Evolutionary conservation across 2,797 vertebrate genomes (phyloP).

Genomic region (Microchirus variegatus): DNA sequence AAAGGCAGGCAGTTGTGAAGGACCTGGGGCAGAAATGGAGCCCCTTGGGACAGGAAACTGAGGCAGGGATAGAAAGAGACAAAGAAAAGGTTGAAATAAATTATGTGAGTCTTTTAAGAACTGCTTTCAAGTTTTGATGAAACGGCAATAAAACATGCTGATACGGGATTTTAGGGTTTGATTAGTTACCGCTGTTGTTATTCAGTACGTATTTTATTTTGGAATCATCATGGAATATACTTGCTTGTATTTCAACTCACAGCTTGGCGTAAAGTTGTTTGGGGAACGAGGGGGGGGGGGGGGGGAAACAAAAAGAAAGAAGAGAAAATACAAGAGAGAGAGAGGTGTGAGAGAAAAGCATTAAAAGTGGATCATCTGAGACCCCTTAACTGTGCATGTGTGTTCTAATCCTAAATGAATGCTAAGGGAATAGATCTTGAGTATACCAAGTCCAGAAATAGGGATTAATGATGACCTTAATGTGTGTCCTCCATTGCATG

Average conservation of each 20-base stretch:
- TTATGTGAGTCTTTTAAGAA: constrained; percentile 47
- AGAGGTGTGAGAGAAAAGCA: not conserved
- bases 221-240: constrained; percentile 30
- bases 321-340: constrained; percentile 20
- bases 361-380: constrained; percentile 36
- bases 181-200: constrained; percentile 45
- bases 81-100: constrained; percentile 38
- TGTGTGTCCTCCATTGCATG: constrained; percentile 18
- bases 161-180: constrained; percentile 43
- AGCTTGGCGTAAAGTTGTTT: not conserved
- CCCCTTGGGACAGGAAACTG: constrained; percentile 43
- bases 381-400: constrained; percentile 31
- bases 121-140: constrained; percentile 55
- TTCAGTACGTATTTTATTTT: constrained; percentile 36
- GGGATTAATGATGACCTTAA: constrained; percentile 50
- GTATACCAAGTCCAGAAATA: constrained; percentile 35
- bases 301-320: constrained; percentile 15
- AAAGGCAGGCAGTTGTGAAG: too few species aligned
- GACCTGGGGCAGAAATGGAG: constrained; percentile 33
- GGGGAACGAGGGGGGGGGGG: constrained; percentile 18
- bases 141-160: constrained; percentile 53
- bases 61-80: constrained; percentile 12
- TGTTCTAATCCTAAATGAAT: constrained; percentile 27
- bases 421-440: constrained; percentile 32
- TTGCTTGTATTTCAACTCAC: constrained; percentile 17